These are phyloP conservation scores for Drosophila differens DNA, from an alignment of 2,888 invertebrate species.

Conservation along the genomic window DNA sequence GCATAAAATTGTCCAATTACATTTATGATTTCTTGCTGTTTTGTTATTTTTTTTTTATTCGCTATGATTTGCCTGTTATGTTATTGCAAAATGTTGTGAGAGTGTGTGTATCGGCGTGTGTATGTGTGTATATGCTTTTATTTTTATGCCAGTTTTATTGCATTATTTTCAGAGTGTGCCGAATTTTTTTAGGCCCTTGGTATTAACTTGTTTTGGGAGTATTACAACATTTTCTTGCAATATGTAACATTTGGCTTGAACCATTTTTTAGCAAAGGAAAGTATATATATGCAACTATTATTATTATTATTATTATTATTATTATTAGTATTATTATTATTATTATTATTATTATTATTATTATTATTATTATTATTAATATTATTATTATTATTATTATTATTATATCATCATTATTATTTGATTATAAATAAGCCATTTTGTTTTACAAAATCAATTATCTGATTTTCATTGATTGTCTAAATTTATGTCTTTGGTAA, in stretches of 20 bases:
- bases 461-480: neutral
- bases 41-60: constrained; percentile 27
- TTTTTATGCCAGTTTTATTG: constrained; percentile 78
- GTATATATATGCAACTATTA: neutral
- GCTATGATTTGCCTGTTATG: constrained; percentile 55
- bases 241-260: neutral
- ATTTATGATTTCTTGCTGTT: constrained; percentile 79
- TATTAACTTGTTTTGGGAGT: neutral
- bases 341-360: too few relatives aligned
- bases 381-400: neutral
- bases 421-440: neutral
- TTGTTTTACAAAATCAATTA: neutral
- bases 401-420: neutral
- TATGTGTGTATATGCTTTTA: constrained; percentile 47
- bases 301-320: neutral
- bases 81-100: constrained; percentile 46
- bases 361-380: neutral
- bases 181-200: neutral
- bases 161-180: constrained; percentile 71
- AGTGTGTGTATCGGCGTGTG: constrained; percentile 16
- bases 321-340: too few relatives aligned
- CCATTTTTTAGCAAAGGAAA: neutral
- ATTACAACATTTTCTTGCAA: neutral
- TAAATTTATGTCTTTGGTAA: neutral
- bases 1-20: constrained; percentile 78